Percentiles rank a stretch among this genome's conserved stretches.
Conservation (phyloP, 2,888 invertebrate genomes). For the Cordylochernes scorpioides region DNA sequence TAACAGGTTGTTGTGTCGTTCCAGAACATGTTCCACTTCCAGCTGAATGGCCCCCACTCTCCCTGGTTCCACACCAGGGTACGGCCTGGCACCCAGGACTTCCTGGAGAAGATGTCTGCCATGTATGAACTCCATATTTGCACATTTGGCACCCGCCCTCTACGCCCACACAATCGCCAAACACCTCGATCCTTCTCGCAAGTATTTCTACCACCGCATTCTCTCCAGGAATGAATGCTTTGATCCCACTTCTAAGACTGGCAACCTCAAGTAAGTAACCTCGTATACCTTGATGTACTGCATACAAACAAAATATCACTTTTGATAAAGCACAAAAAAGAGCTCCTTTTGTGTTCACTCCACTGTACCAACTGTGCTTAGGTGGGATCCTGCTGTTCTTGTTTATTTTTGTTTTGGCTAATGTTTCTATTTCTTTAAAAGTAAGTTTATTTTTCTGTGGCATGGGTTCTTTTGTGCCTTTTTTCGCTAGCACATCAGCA, state of each 20-base stretch:
- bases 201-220: conserved; percentile 63
- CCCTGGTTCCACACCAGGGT: conserved; percentile 86
- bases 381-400: no score
- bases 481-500: no score
- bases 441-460: no score
- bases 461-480: no score
- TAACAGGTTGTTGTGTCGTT: no score
- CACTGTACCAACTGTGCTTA: no score
- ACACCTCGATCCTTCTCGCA: conserved; percentile 61
- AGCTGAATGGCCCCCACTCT: conserved; percentile 48
- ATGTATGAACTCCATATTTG: conserved; percentile 88
- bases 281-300: no score
- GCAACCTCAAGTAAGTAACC: conserved; percentile 62
- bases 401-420: no score
- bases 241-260: conserved; percentile 77
- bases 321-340: no score
- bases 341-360: no score
- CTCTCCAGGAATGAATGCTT: conserved; percentile 92
- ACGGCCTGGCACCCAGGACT: conserved; percentile 56
- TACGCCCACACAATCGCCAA: conserved; percentile 87
- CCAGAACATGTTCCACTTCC: conserved; percentile 72
- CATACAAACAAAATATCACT: no score
- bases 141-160: conserved; percentile 83
- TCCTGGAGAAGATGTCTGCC: conserved; percentile 43
- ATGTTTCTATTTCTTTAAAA: no score